Conservation (phyloP, 2,113 vertebrate species). For the Cygnus buccinator region DNA sequence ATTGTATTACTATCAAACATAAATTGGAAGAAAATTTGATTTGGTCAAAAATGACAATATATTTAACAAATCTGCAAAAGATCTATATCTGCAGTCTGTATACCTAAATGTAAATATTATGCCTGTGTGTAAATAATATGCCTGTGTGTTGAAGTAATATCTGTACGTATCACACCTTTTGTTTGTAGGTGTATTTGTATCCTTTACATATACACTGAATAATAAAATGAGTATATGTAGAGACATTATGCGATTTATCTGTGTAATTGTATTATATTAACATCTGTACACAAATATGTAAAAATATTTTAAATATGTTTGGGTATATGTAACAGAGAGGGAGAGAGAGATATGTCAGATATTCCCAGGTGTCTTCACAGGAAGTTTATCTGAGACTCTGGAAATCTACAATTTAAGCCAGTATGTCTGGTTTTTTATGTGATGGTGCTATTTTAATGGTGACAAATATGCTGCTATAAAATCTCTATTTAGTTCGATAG, state of each 20-base stretch:
- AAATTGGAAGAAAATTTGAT: neutral
- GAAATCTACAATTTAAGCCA: neutral
- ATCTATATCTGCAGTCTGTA: neutral
- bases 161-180: neutral
- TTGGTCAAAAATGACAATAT: neutral
- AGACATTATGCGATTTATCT: neutral
- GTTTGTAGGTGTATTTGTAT: neutral
- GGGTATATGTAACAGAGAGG: neutral
- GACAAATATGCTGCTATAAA: neutral
- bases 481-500: neutral
- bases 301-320: neutral
- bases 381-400: neutral
- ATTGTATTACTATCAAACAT: neutral
- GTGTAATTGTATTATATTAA: neutral
- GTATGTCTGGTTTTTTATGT: neutral
- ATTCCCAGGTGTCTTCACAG: neutral
- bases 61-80: neutral
- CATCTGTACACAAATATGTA: rapidly evolving
- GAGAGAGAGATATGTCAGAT: neutral
- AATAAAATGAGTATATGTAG: neutral
- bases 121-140: neutral
- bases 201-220: neutral
- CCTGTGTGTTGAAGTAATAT: neutral
- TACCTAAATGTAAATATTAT: neutral
- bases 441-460: neutral